A percentile compares a stretch with the other conserved stretches of the same genome.
phyloP scores from a whole-genome alignment of 1,140 invertebrate genomes.

The Brachionus angularis region DNA sequence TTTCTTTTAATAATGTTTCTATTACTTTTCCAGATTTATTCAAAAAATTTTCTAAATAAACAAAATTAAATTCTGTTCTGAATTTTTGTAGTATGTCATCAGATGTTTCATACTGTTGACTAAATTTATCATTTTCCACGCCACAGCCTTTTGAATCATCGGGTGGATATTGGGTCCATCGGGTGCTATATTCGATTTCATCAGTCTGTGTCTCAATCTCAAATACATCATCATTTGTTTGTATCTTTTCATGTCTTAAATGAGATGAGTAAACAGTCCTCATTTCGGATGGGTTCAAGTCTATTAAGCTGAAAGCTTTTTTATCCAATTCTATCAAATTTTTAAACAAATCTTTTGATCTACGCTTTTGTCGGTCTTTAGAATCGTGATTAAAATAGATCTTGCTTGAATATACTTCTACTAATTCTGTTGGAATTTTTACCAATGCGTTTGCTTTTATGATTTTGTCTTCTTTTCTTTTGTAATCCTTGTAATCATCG shows the following conservation, averaged over 20 bases:
- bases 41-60: background rate
- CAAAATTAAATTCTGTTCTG: background rate
- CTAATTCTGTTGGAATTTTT: constrained; percentile 36
- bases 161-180: constrained; percentile 32
- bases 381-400: constrained; percentile 42
- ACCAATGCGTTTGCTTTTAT: constrained; percentile 31
- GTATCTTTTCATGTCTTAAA: constrained; percentile 36
- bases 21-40: constrained; percentile 36
- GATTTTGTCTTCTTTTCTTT: background rate
- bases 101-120: background rate
- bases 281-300: constrained; percentile 38
- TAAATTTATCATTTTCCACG: constrained; percentile 33
- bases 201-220: constrained; percentile 41
- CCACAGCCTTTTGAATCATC: constrained; percentile 38
- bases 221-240: constrained; percentile 39
- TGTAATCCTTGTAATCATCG: constrained; percentile 11
- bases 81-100: constrained; percentile 41
- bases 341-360: constrained; percentile 30
- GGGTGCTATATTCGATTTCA: constrained; percentile 11
- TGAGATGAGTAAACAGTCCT: constrained; percentile 35
- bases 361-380: constrained; percentile 8
- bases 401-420: constrained; percentile 37
- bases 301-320: constrained; percentile 28
- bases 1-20: constrained; percentile 12
- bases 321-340: constrained; percentile 36